Percentiles rank a stretch among this genome's conserved stretches.
Evolutionary conservation across 2,888 invertebrate genomes (phyloP).

Genomic region (Melolontha melolontha): DNA sequence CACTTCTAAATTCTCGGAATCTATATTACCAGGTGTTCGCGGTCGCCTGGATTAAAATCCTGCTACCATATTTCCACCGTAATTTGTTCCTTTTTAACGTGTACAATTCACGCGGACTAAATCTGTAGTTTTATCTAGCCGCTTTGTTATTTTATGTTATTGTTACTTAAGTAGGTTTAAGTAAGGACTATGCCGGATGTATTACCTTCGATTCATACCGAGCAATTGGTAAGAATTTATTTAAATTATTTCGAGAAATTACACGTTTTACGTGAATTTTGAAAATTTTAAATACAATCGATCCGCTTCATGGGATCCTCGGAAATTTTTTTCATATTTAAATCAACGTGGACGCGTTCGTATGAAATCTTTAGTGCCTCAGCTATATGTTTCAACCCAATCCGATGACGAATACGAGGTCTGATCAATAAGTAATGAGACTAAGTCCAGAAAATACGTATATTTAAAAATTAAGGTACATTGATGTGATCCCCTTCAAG

Average conservation of each 20-base stretch:
- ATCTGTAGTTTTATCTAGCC: slow-evolving; percentile 15
- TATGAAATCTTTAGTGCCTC: too few species aligned
- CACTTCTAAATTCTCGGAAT: slow-evolving; percentile 52
- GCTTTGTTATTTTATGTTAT: slow-evolving; percentile 1
- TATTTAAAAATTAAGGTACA: too few species aligned
- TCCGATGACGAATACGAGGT: too few species aligned
- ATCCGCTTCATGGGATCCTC: too few species aligned
- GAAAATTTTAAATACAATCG: too few species aligned
- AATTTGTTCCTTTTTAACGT: slow-evolving; percentile 31
- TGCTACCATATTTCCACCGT: slow-evolving; percentile 37
- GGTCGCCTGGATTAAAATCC: slow-evolving; percentile 49
- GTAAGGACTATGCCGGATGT: neutral
- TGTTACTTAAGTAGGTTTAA: slow-evolving; percentile 15
- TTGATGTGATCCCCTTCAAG: too few species aligned
- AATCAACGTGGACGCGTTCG: too few species aligned
- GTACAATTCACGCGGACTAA: neutral
- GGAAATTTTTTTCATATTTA: too few species aligned
- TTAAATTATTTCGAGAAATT: neutral
- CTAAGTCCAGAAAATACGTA: too few species aligned
- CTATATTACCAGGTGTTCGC: slow-evolving; percentile 55
- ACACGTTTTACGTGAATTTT: too few species aligned
- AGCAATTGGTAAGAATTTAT: slow-evolving; percentile 13
- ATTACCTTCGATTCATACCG: neutral
- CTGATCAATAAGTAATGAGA: too few species aligned
- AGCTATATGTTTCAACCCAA: too few species aligned